Conservation (phyloP, 2,797 vertebrate genomes). For the Benthosema pterotum region DNA sequence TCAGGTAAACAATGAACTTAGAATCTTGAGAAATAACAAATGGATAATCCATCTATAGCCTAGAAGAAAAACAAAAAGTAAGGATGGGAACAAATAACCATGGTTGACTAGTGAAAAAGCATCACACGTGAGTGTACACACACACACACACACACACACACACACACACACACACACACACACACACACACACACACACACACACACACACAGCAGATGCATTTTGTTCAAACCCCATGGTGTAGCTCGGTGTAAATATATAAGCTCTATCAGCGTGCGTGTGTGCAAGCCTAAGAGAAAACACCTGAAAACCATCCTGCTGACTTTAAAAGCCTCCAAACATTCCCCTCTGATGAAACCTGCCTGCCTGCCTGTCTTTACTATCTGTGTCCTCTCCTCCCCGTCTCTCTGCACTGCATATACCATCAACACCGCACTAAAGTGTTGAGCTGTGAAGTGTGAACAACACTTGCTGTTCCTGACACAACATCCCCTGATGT, state of each 20-base stretch:
- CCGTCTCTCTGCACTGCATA: too few species aligned
- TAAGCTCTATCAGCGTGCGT: constrained; percentile 31
- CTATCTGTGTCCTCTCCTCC: constrained; percentile 5
- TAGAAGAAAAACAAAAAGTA: too few species aligned
- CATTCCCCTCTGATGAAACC: constrained; percentile 39
- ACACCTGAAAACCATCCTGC: constrained; percentile 46
- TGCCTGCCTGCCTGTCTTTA: constrained; percentile 20
- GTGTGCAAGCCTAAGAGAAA: constrained; percentile 42
- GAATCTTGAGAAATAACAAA: too few species aligned
- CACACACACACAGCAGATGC: constrained; percentile 26
- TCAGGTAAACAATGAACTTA: too few species aligned
- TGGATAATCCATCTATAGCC: too few species aligned
- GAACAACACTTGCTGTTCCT: too few species aligned
- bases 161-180: neutral
- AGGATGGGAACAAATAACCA: too few species aligned
- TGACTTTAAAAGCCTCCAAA: constrained; percentile 43
- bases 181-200: neutral
- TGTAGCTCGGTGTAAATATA: constrained; percentile 31
- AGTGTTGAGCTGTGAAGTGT: too few species aligned
- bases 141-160: neutral
- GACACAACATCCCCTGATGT: too few species aligned
- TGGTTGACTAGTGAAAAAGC: too few species aligned
- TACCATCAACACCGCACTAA: too few species aligned
- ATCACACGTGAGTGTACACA: neutral
- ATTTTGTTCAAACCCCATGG: constrained; percentile 40